Evolutionary conservation across 2,113 vertebrate species (phyloP).

Genomic region (Rattus norvegicus): DNA sequence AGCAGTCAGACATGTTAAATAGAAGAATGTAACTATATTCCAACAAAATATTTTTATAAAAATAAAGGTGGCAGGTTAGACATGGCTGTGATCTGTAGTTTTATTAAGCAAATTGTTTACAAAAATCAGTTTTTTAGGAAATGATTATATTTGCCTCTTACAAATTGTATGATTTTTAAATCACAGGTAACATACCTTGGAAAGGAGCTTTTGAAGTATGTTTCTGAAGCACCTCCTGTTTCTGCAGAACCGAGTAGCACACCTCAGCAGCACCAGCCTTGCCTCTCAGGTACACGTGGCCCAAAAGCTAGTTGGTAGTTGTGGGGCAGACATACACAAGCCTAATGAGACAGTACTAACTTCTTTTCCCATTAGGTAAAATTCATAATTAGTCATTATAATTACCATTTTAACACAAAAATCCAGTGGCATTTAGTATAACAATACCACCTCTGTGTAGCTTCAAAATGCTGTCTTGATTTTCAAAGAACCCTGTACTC

Average conservation of each 20-base stretch:
- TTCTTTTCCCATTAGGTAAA: background rate
- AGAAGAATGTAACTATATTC: slow-evolving; percentile 10
- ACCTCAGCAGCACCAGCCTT: slow-evolving; percentile 54
- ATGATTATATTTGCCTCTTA: background rate
- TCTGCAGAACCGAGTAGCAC: slow-evolving; percentile 57
- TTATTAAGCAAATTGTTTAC: background rate
- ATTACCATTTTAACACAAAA: slow-evolving; percentile 5
- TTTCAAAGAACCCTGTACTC: background rate
- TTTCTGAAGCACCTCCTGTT: slow-evolving; percentile 59
- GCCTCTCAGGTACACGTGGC: slow-evolving; percentile 79
- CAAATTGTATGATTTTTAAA: slow-evolving; percentile 37
- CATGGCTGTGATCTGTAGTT: background rate
- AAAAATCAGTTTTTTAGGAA: slow-evolving; percentile 13
- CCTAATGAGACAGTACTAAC: background rate
- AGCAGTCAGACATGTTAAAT: background rate
- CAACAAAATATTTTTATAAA: slow-evolving; percentile 53
- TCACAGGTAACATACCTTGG: slow-evolving; percentile 88
- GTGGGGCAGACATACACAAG: background rate
- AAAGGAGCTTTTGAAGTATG: slow-evolving; percentile 85
- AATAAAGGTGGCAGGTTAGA: background rate
- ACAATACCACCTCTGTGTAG: background rate
- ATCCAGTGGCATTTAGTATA: background rate
- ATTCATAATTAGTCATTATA: background rate
- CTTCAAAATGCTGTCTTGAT: slow-evolving; percentile 29
- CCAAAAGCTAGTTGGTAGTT: background rate